Evolutionary conservation across 2,113 vertebrate species (phyloP), one percentile per base, ranked within the genome.

Genomic region (Sclerurus mexicanus): DNA sequence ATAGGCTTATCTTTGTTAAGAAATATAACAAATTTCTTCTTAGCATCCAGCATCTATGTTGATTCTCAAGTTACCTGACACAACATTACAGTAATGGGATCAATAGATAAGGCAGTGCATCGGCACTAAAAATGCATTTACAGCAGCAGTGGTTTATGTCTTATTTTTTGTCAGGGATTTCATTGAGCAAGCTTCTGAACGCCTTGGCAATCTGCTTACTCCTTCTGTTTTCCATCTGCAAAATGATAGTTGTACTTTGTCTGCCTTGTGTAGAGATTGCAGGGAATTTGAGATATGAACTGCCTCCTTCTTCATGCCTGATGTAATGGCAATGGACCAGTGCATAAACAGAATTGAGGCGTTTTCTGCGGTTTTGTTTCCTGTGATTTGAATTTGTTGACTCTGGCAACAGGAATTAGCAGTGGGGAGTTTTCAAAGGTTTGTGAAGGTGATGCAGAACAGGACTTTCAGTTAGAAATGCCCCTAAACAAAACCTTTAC

Each of bases 201-300:
- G 96, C 81, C 62, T 89, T 96, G 96, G 90, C 93, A 97, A 31
- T 93, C 94, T 94, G 87, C 93, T 96, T 85, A 35, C 71, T 94
- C 85, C 89, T 94, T 91, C 95, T 96, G 92, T 64, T 94, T 97
- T 94, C 85, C 90, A 85, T 97, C 96, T 96, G 85, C 71, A 85
- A 39, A 94, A 91, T 85, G 69, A 89, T 89, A 39, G 77, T 67
- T 75, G 73, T 84, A 72, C 69, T 94, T 91, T 53, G 75, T 89
- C 77, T 94, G 86, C 60, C 59, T 95, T 10, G 0, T 87, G 62
- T 40, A 85, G 85, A 56, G 56, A 84, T 33, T 60, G 80, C 87
- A 89, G 30, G 73, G 35, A 78, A 14, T 78, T 11, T 59, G 93
- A 81, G 73, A n/a, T 75, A 52, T 5, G 42, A 82, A 12, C 84